Base-by-base conservation (phyloP, 2,113 vertebrate species). In the Monarcha castaneiventris region DNA sequence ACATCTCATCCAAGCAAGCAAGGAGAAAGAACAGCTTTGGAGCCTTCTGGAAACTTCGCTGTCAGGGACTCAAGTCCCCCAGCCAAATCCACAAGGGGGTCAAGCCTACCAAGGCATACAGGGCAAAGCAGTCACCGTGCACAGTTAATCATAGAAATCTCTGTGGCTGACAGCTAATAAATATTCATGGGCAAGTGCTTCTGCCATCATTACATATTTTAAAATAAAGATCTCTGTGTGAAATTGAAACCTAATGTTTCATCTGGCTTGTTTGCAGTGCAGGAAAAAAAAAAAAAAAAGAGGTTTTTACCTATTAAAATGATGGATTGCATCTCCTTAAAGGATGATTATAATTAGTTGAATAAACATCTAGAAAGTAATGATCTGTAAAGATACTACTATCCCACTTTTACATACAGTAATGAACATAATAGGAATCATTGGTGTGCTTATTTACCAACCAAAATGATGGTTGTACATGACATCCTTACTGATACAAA, bases 301-400 rank as follows among this genome's bases (percentile, higher is more conserved):
- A 54, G 8, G 18, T n/a, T 90, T 73, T 81, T 61, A 37, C 83
- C 54, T 92, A 59, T 84, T 90, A 78, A 90, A 87, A 46, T 89
- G 83, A 93, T 84, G 29, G 33, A 95, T 96, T 84, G 33, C 32
- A 26, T 64, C 61, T 92, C 43, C 44, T 79, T 90, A 87, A 89
- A 90, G 76, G 41, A 68, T 92, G 69, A 75, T 93, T 51, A 49
- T 68, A 93, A 95, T 96, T 92, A 96, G 56, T 51, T 96, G 77
- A 96, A 92, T 94, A 94, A 92, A 89, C 66, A 93, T 90, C 76
- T 89, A 84, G 69, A 58, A 92, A 61, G 77, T 82, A 96, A 84
- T 78, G 88, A 95, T 71, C 76, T 90, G 76, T 89, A 73, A 87
- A 86, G 79, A 72, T 66, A 30, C 49, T 67, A 27, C 64, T 71